These are phyloP conservation scores for Pristionchus fissidentatus DNA, from an alignment of 2,888 invertebrate species.

Conservation along the genomic window DNA sequence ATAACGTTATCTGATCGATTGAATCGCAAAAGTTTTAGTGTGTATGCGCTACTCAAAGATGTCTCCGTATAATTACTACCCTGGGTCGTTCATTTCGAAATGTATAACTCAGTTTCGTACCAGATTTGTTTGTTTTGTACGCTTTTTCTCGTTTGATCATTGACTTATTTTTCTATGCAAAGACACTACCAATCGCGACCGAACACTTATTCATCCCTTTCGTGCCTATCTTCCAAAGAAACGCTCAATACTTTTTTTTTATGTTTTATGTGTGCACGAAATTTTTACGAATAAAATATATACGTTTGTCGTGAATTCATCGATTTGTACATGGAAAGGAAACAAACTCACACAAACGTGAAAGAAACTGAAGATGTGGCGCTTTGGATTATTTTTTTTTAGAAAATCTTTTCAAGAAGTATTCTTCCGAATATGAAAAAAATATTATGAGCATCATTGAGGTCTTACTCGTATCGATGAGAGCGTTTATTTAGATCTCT, in stretches of 20 bases:
- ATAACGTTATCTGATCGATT: neutral
- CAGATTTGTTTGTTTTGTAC: neutral
- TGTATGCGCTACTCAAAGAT: neutral
- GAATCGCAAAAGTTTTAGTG: constrained; percentile 28
- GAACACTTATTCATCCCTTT: constrained; percentile 1
- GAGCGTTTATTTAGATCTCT: too few relatives aligned
- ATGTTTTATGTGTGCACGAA: neutral
- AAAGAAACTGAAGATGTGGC: too few relatives aligned
- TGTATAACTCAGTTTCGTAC: constrained; percentile 27
- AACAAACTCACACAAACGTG: too few relatives aligned
- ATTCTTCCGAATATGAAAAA: too few relatives aligned
- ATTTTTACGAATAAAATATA: too few relatives aligned
- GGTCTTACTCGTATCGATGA: too few relatives aligned
- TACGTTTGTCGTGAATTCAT: too few relatives aligned
- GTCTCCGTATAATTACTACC: neutral
- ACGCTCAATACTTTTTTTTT: constrained; percentile 34
- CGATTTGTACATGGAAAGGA: too few relatives aligned
- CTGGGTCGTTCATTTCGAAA: constrained; percentile 38
- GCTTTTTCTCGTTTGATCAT: neutral
- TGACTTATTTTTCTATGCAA: constrained; percentile 20
- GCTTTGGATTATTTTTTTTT: too few relatives aligned
- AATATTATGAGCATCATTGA: too few relatives aligned
- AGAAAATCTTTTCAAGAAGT: too few relatives aligned
- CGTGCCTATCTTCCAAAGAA: constrained; percentile 41
- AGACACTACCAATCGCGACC: constrained; percentile 23